phyloP scores from a whole-genome alignment of 2,797 vertebrate genomes.

The Leucoraja ocellata region DNA sequence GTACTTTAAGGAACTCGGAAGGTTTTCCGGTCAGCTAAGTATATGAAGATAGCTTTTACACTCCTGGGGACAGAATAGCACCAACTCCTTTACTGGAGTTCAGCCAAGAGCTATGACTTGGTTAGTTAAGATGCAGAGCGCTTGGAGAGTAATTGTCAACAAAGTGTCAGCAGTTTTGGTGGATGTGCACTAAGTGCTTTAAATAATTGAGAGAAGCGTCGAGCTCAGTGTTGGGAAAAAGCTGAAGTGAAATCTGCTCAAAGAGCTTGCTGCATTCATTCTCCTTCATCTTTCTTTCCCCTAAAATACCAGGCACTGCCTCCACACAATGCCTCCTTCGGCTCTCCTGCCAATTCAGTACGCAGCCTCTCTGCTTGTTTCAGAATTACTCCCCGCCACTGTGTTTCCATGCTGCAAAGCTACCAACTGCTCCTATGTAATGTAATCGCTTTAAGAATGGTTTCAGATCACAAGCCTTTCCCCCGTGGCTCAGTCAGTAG shows the following conservation, averaged over 20 bases:
- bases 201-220: constrained; percentile 20
- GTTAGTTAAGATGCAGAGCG: not conserved
- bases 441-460: not conserved
- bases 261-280: not conserved
- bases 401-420: not conserved
- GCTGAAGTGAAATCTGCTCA: not conserved
- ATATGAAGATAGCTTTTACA: not conserved
- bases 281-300: not conserved
- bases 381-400: not conserved
- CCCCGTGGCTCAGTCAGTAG: no score
- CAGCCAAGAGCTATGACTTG: not conserved
- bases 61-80: not conserved
- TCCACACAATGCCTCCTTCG: not conserved
- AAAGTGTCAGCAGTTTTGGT: not conserved
- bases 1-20: not conserved
- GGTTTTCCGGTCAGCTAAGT: not conserved
- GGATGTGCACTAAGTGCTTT: constrained; percentile 15
- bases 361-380: not conserved
- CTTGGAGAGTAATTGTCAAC: constrained; percentile 8
- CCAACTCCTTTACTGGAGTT: not conserved
- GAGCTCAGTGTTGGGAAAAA: not conserved
- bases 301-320: not conserved
- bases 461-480: not conserved
- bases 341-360: not conserved
- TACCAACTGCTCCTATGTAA: not conserved